Evolutionary conservation across 2,113 vertebrate species (phyloP).

Genomic region (Istiophorus platypterus): DNA sequence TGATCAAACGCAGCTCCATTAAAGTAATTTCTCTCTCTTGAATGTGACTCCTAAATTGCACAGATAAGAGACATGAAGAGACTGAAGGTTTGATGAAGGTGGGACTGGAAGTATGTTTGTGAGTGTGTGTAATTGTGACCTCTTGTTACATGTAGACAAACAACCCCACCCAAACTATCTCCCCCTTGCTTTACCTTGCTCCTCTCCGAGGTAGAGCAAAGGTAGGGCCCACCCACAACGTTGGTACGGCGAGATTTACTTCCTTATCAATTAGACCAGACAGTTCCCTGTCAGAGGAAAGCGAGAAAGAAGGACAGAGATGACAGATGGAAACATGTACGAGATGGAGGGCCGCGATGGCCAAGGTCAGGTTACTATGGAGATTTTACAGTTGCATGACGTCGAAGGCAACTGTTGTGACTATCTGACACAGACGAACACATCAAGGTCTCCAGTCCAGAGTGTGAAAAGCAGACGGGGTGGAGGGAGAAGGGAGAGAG

Average conservation of each 20-base stretch:
- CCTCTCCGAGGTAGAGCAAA: slow-evolving; percentile 15
- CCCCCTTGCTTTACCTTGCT: background rate
- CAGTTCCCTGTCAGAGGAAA: slow-evolving; percentile 73
- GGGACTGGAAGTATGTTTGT: background rate
- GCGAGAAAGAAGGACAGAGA: slow-evolving; percentile 40
- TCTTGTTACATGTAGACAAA: slow-evolving; percentile 50
- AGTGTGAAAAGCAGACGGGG: slow-evolving; percentile 48
- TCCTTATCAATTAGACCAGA: slow-evolving; percentile 64
- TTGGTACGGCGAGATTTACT: slow-evolving; percentile 68
- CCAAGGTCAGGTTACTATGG: slow-evolving; percentile 77
- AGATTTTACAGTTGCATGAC: slow-evolving; percentile 64
- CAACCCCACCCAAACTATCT: slow-evolving; percentile 49
- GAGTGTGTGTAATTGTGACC: slow-evolving; percentile 26
- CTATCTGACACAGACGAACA: slow-evolving; percentile 61
- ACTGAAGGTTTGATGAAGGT: slow-evolving; percentile 29
- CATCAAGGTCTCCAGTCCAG: slow-evolving; percentile 71
- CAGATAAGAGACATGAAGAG: background rate
- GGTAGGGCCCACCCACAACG: slow-evolving; percentile 50
- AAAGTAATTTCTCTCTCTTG: slow-evolving; percentile 12
- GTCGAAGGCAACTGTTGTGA: slow-evolving; percentile 64
- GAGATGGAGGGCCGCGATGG: slow-evolving; percentile 46
- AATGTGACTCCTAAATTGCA: slow-evolving; percentile 24
- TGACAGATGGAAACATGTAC: slow-evolving; percentile 47
- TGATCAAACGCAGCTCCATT: slow-evolving; percentile 43
- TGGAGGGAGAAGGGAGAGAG: slow-evolving; percentile 36